phyloP scores from a whole-genome alignment of 2,888 invertebrate genomes.

The Eupithecia abbreviata region DNA sequence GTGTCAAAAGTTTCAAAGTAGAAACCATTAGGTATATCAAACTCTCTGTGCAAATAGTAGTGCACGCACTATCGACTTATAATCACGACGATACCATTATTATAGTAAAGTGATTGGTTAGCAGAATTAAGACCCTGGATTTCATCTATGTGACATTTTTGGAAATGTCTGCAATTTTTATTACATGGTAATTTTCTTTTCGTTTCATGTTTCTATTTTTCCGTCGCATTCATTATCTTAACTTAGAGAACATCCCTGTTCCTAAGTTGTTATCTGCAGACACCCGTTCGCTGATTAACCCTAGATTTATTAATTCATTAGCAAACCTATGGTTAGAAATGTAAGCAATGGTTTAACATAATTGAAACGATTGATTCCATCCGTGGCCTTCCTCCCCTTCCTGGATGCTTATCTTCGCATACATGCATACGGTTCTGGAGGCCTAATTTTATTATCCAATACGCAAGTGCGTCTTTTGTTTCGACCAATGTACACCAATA shows the following conservation, averaged over 20 bases:
- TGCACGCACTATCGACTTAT: no score
- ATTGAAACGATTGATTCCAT: conserved; percentile 68
- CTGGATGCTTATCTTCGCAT: conserved; percentile 35
- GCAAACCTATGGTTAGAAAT: conserved; percentile 69
- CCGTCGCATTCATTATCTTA: not conserved
- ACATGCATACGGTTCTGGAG: not conserved
- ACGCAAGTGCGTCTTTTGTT: no score
- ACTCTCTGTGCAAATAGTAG: no score
- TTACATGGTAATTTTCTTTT: not conserved
- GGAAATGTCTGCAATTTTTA: not conserved
- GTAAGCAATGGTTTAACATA: conserved; percentile 62
- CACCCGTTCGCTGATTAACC: conserved; percentile 3
- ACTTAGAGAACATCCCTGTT: not conserved
- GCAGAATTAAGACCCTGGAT: no score
- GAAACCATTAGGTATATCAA: no score
- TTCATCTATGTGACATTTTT: not conserved
- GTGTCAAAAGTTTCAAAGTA: no score
- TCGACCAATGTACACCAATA: no score
- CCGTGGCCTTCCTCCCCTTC: conserved; percentile 36
- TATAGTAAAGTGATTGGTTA: no score
- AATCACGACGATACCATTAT: no score
- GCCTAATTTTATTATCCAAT: no score
- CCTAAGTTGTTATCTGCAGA: not conserved
- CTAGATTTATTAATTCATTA: conserved; percentile 79
- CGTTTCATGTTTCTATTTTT: not conserved